Base-by-base conservation (phyloP, 2,113 vertebrate genomes). In the Mastomys natalensis region DNA sequence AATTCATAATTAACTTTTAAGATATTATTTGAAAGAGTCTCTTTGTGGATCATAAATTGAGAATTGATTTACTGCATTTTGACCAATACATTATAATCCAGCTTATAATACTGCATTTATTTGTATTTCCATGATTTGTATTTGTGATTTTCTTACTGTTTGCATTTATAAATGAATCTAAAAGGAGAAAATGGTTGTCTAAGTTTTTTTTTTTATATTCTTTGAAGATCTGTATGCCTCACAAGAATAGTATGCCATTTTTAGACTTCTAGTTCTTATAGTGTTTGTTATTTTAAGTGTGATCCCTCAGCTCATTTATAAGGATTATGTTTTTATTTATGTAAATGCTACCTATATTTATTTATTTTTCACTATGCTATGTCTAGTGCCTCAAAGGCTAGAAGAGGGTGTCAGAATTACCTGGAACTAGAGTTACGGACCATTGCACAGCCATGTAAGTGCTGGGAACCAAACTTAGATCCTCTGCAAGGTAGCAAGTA, bases 1-100 rank as follows among this genome's bases (percentile, higher is more conserved):
- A 81, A 82, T 85, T 62, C n/a, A 84, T 43, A 60, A 84, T 43
- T 62, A 45, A 84, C 19, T 81, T 81, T 55, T 58, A 81, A 78
- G 77, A 60, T 95, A 76, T 53, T 91, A 85, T 87, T 85, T 93
- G 82, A 55, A 95, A 87, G 11, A 40, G 45, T 88, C 12, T 89
- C 93, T 87, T 82, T 88, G 7, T 8, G 74, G 94, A 70, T 24
- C 4, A 81, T 43, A 85, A 94, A 64, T 81, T 85, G 13, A 58
- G 1, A 84, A 58, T 86, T 93, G 26, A 76, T 87, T 91, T 95
- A 85, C 40, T 90, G 15, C 68, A 24, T 45, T 94, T 95, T 58
- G 80, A 62, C 76, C 7, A 81, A 15, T 84, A 80, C 73, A 68
- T 70, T 76, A 1, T 62, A 85, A 21, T 74, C 87, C 64, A 43